phyloP scores from a whole-genome alignment of 2,888 invertebrate species.

The Deilephila porcellus region DNA sequence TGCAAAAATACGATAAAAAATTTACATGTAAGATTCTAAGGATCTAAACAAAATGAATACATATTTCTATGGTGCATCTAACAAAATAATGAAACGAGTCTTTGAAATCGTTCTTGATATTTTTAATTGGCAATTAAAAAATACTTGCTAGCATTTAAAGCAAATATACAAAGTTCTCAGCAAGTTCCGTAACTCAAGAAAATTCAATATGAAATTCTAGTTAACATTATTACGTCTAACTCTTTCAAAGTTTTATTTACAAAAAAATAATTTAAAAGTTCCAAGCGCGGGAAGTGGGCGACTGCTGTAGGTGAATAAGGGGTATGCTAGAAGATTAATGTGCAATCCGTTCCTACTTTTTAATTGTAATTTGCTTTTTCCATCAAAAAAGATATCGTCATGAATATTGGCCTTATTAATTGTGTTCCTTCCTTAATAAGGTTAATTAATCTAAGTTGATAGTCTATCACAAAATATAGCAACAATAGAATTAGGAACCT shows the following conservation, averaged over 20 bases:
- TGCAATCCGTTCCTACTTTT: neutral
- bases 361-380: neutral
- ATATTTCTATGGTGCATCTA: too few relatives aligned
- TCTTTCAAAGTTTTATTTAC: constrained; percentile 13
- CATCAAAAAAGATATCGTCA: too few relatives aligned
- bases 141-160: neutral
- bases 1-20: too few relatives aligned
- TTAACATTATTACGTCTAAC: constrained; percentile 1
- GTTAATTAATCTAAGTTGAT: too few relatives aligned
- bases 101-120: neutral
- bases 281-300: neutral
- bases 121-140: constrained; percentile 3
- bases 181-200: neutral
- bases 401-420: too few relatives aligned
- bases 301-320: neutral
- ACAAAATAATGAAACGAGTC: neutral
- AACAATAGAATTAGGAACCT: too few relatives aligned
- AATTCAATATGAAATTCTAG: constrained; percentile 13
- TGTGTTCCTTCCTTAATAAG: too few relatives aligned
- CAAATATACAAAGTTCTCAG: constrained; percentile 3
- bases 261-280: constrained; percentile 9
- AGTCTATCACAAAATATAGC: too few relatives aligned
- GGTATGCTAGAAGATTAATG: neutral
- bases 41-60: too few relatives aligned
- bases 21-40: too few relatives aligned